Evolutionary conservation across 2,113 vertebrate genomes (phyloP).

Genomic region (Micromys minutus): DNA sequence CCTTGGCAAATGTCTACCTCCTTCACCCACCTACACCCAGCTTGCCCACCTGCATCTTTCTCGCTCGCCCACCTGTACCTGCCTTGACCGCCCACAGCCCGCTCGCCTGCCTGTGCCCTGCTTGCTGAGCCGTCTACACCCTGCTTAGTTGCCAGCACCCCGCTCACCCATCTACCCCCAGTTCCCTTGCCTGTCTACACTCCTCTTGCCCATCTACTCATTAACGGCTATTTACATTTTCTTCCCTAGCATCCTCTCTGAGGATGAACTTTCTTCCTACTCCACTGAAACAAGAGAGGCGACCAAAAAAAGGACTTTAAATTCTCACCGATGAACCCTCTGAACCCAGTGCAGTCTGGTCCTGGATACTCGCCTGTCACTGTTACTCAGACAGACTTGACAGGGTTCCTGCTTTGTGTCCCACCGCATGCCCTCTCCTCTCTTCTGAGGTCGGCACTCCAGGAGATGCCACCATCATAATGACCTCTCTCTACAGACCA

Average conservation of each 20-base stretch:
- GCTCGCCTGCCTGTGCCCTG: too few species aligned
- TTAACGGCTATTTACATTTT: neutral
- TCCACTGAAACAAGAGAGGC: neutral
- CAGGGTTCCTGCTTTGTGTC: neutral
- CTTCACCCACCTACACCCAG: neutral
- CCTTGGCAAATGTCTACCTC: neutral
- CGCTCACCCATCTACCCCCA: too few species aligned
- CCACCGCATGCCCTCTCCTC: neutral
- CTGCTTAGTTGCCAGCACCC: too few species aligned
- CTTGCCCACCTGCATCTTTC: neutral
- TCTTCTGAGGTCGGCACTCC: neutral
- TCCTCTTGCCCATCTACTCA: neutral
- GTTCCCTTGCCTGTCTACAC: accelerated
- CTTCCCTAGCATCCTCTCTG: neutral
- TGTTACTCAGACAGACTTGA: neutral
- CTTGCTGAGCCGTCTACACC: too few species aligned
- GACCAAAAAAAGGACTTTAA: neutral
- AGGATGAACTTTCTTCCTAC: neutral
- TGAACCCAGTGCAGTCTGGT: neutral
- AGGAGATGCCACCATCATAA: neutral
- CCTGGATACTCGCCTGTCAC: neutral
- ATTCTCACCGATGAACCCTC: neutral
- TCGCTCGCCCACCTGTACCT: neutral
- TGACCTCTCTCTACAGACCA: neutral
- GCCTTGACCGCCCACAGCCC: too few species aligned